These are phyloP conservation scores for Embiotoca jacksoni DNA, from an alignment of 2,113 vertebrate genomes.

Conservation along the genomic window DNA sequence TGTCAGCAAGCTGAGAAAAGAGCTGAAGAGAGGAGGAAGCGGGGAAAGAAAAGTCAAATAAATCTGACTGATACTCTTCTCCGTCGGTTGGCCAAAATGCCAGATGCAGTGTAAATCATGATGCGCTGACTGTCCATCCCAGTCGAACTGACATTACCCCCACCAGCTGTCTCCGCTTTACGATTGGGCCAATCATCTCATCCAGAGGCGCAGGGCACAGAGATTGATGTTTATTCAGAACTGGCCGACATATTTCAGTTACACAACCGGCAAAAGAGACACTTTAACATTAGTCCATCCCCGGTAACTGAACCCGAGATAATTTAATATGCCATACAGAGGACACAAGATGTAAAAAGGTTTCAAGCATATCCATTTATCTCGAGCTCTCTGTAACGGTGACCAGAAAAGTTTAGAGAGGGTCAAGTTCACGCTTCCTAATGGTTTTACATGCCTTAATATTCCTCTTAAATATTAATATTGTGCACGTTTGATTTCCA, in stretches of 20 bases:
- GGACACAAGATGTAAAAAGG: constrained; percentile 54
- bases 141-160: constrained; percentile 78
- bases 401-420: constrained; percentile 72
- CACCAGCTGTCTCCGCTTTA: constrained; percentile 81
- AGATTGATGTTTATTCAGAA: constrained; percentile 87
- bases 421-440: constrained; percentile 67
- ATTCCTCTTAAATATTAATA: constrained; percentile 76
- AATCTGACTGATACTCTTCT: constrained; percentile 85
- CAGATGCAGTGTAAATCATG: constrained; percentile 85
- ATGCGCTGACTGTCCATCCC: constrained; percentile 76
- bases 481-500: constrained; percentile 68
- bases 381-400: constrained; percentile 62
- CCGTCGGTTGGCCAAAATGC: constrained; percentile 80
- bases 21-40: constrained; percentile 63
- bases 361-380: constrained; percentile 71
- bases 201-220: constrained; percentile 50
- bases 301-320: constrained; percentile 66
- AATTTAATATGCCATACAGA: constrained; percentile 73
- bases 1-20: constrained; percentile 79
- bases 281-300: constrained; percentile 78
- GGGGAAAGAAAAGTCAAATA: constrained; percentile 83
- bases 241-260: constrained; percentile 82
- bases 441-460: constrained; percentile 74
- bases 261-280: constrained; percentile 76
- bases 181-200: constrained; percentile 81